These are phyloP conservation scores for Trissolcus japonicus DNA, from an alignment of 2,888 invertebrate genomes.

Conservation along the genomic window DNA sequence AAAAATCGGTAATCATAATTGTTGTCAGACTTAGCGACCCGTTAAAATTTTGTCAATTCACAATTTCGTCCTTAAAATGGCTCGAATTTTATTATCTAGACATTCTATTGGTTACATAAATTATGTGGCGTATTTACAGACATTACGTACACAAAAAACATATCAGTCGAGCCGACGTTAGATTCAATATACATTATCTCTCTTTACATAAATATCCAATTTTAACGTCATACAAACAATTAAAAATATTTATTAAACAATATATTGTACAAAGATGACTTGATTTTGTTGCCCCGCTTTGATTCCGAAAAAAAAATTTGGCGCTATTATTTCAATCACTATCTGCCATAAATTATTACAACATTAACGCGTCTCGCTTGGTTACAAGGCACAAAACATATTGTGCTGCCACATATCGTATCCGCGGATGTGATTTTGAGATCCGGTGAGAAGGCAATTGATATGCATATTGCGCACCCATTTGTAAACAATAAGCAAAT, in stretches of 20 bases:
- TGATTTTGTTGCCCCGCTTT: slow-evolving; percentile 2
- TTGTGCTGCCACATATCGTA: slow-evolving; percentile 41
- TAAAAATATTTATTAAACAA: slow-evolving; percentile 29
- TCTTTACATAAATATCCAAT: background rate
- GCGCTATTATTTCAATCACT: slow-evolving; percentile 9
- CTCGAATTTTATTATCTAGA: slow-evolving; percentile 38
- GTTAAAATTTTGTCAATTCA: slow-evolving; percentile 1
- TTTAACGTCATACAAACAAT: background rate
- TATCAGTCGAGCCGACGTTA: slow-evolving; percentile 38
- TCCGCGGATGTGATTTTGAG: slow-evolving; percentile 34
- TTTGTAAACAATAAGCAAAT: slow-evolving; percentile 29
- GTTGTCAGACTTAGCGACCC: too few species aligned
- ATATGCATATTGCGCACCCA: slow-evolving; percentile 47
- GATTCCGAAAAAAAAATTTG: slow-evolving; percentile 29
- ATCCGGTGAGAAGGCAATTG: slow-evolving; percentile 43
- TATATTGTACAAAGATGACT: slow-evolving; percentile 26
- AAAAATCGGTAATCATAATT: slow-evolving; percentile 2
- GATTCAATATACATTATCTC: slow-evolving; percentile 1
- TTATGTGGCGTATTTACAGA: slow-evolving; percentile 46
- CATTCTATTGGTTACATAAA: slow-evolving; percentile 45
- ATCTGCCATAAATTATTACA: slow-evolving; percentile 45
- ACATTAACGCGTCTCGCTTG: slow-evolving; percentile 20
- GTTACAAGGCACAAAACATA: slow-evolving; percentile 43
- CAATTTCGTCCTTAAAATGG: slow-evolving; percentile 22
- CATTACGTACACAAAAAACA: slow-evolving; percentile 44